phyloP scores from a whole-genome alignment of 2,888 invertebrate species.

The Isotomurus palustris region DNA sequence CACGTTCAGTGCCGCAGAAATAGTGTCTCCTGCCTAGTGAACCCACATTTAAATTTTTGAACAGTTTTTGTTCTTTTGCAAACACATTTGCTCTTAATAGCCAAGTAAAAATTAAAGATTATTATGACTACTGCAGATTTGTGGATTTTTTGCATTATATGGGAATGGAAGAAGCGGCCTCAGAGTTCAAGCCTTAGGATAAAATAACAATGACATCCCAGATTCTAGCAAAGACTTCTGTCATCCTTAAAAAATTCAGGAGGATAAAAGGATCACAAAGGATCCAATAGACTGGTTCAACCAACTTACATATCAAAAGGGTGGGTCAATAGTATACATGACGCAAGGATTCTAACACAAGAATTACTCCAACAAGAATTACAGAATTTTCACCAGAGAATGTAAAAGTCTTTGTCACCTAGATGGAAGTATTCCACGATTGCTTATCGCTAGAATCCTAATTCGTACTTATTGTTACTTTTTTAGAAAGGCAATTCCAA shows the following conservation, averaged over 20 bases:
- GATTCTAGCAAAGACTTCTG: conserved; percentile 12
- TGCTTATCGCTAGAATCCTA: too few relatives aligned
- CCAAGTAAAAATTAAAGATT: neutral
- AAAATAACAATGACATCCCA: conserved; percentile 15
- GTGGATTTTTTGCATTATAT: conserved; percentile 17
- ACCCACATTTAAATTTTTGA: conserved; percentile 22
- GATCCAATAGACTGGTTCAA: conserved; percentile 27
- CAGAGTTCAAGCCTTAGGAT: conserved; percentile 21
- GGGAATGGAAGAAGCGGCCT: conserved; percentile 19
- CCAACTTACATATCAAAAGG: conserved; percentile 23
- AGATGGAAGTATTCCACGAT: too few relatives aligned
- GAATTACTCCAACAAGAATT: conserved; percentile 13
- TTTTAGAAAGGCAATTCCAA: conserved; percentile 2
- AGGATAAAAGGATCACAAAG: conserved; percentile 16
- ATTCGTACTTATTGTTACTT: too few relatives aligned
- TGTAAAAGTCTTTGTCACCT: conserved; percentile 12
- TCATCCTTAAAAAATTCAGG: conserved; percentile 23
- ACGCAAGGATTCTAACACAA: conserved; percentile 21
- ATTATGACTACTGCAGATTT: neutral
- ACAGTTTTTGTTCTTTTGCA: conserved; percentile 1
- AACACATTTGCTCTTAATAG: neutral
- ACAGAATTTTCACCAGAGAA: conserved; percentile 5
- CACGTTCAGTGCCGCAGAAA: too few relatives aligned
- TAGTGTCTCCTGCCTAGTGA: conserved; percentile 20
- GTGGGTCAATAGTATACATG: conserved; percentile 21